These are phyloP conservation scores for Drosophila rubida DNA, from an alignment of 2,888 invertebrate genomes.

Conservation along the genomic window DNA sequence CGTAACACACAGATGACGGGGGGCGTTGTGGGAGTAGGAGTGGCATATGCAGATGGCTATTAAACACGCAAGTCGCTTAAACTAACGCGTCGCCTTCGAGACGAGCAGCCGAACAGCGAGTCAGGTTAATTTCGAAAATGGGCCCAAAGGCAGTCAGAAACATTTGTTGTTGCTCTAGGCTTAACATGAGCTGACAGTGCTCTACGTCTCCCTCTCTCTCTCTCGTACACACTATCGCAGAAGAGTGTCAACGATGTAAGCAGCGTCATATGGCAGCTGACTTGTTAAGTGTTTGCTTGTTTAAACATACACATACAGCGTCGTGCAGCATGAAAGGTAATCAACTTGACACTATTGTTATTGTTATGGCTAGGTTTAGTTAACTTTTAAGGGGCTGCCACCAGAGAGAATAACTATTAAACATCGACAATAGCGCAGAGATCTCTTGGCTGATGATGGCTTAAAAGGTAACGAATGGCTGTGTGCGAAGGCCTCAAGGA, in stretches of 20 bases:
- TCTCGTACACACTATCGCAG: not conserved
- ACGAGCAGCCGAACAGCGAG: slow-evolving; percentile 7
- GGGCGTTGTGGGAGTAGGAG: not conserved
- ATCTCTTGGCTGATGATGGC: not conserved
- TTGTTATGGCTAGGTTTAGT: slow-evolving; percentile 40
- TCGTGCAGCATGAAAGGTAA: slow-evolving; percentile 32
- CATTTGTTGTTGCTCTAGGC: slow-evolving; percentile 22
- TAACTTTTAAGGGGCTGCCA: slow-evolving; percentile 24
- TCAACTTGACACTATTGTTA: slow-evolving; percentile 43
- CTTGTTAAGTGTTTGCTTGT: slow-evolving; percentile 56
- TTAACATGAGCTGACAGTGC: slow-evolving; percentile 35
- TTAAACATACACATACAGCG: slow-evolving; percentile 29
- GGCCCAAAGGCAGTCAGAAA: slow-evolving; percentile 29
- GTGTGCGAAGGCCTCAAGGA: slow-evolving; percentile 5
- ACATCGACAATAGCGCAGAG: not conserved
- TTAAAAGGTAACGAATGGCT: slow-evolving; percentile 8
- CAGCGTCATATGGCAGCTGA: slow-evolving; percentile 39
- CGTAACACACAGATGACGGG: slow-evolving; percentile 6
- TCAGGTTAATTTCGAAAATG: slow-evolving; percentile 56
- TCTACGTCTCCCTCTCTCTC: not conserved
- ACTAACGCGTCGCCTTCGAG: slow-evolving; percentile 52
- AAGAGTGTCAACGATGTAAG: slow-evolving; percentile 30
- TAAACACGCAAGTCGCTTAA: slow-evolving; percentile 72
- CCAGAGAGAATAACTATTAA: slow-evolving; percentile 16
- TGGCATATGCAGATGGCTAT: slow-evolving; percentile 61